Conservation (phyloP, 2,888 invertebrate genomes). For the Leptopterna dolabrata region DNA sequence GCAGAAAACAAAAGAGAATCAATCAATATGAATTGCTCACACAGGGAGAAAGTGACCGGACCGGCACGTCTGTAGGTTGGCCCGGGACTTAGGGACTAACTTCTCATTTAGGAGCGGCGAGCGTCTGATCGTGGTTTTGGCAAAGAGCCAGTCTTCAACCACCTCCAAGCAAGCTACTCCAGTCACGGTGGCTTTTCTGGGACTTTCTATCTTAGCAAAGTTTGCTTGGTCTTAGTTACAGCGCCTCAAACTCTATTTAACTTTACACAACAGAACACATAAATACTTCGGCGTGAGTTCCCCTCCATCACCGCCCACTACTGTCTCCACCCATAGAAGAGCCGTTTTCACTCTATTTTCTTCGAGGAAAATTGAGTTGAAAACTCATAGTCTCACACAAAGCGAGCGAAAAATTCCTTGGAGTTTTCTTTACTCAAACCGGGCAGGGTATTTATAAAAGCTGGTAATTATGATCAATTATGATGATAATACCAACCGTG, state of each 20-base stretch:
- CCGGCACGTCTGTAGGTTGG: background rate
- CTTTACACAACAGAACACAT: slow-evolving; percentile 23
- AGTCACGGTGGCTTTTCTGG: slow-evolving; percentile 45
- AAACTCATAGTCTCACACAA: background rate
- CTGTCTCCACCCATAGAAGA: background rate
- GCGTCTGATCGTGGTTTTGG: slow-evolving; percentile 37
- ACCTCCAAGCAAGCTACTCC: slow-evolving; percentile 3
- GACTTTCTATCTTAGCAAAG: slow-evolving; percentile 30
- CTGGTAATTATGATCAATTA: no score
- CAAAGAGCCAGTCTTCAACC: slow-evolving; percentile 15
- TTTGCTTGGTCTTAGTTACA: slow-evolving; percentile 26
- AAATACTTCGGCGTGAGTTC: slow-evolving; percentile 1
- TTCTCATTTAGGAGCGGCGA: background rate
- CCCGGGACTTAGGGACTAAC: background rate
- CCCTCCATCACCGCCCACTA: no score
- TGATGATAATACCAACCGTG: no score
- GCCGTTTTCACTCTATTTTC: background rate
- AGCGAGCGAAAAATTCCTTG: background rate
- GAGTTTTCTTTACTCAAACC: no score
- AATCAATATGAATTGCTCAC: background rate
- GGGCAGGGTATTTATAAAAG: no score
- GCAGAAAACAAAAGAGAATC: background rate
- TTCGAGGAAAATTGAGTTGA: background rate
- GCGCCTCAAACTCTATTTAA: slow-evolving; percentile 28
- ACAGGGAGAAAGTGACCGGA: background rate